These are phyloP conservation scores for Virgularia gustaviana DNA, from an alignment of 92 coral and sea anemone genomes.

Conservation along the genomic window DNA sequence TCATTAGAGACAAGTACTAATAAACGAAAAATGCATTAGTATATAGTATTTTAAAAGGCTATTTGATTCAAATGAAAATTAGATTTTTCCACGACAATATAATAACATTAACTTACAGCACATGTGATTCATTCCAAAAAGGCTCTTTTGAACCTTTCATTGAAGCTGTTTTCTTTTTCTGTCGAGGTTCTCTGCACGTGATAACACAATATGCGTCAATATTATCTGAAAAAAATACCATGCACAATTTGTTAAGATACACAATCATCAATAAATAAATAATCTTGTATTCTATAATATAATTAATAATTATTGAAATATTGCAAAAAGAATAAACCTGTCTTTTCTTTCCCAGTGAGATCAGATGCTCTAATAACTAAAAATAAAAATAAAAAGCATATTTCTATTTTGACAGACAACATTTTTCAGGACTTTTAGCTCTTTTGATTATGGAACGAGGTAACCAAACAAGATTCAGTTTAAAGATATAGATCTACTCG, in stretches of 20 bases:
- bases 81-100: neutral
- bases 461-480: no score
- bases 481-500: no score
- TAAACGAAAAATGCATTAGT: no score
- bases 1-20: no score
- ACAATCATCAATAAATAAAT: neutral
- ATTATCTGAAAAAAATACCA: constrained; percentile 45
- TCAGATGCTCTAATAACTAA: constrained; percentile 86
- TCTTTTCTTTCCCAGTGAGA: constrained; percentile 66
- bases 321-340: constrained; percentile 41
- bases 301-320: neutral
- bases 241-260: neutral
- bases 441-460: no score
- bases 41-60: no score
- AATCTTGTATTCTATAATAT: neutral
- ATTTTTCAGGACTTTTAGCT: no score
- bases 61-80: no score
- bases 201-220: constrained; percentile 86
- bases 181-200: constrained; percentile 63
- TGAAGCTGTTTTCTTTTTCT: constrained; percentile 84
- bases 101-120: constrained; percentile 63
- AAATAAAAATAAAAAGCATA: neutral
- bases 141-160: constrained; percentile 84
- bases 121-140: constrained; percentile 93
- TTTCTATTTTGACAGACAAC: no score